phyloP scores from a whole-genome alignment of 2,888 invertebrate species.

The Pandemis heparana region DNA sequence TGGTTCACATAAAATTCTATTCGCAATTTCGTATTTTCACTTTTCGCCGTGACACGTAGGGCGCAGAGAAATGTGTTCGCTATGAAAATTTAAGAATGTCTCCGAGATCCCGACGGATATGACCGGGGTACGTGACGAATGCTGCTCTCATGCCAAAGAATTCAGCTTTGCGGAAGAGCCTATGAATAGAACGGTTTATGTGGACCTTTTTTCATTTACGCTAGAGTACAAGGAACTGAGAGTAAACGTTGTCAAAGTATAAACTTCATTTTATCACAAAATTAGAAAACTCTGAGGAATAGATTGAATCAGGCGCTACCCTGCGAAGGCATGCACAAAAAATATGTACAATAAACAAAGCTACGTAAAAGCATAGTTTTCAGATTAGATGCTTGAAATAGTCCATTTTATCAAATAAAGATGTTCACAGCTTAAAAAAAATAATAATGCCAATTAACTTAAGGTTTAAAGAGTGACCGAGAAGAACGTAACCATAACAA shows the following conservation, averaged over 20 bases:
- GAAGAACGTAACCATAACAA: too few species aligned
- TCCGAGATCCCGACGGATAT: conserved; percentile 69
- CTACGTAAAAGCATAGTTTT: too few species aligned
- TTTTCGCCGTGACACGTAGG: conserved; percentile 63
- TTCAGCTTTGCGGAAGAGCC: conserved; percentile 21
- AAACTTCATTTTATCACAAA: too few species aligned
- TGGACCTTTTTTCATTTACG: background rate
- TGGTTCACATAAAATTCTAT: conserved; percentile 64
- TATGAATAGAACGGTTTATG: conserved; percentile 1
- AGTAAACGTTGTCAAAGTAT: too few species aligned
- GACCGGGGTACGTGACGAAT: conserved; percentile 72
- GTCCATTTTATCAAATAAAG: too few species aligned
- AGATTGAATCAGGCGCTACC: background rate
- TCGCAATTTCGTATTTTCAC: conserved; percentile 74
- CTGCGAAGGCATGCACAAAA: too few species aligned
- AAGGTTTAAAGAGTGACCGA: too few species aligned
- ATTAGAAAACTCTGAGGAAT: too few species aligned
- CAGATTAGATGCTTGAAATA: too few species aligned
- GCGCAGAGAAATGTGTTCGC: conserved; percentile 57
- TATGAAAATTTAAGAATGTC: conserved; percentile 80
- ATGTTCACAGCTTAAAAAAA: too few species aligned
- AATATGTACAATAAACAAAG: too few species aligned
- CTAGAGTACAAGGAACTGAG: background rate
- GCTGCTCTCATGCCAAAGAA: conserved; percentile 45
- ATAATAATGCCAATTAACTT: too few species aligned